phyloP scores from a whole-genome alignment of 2,888 invertebrate species.

The Ormyrus pomaceus region DNA sequence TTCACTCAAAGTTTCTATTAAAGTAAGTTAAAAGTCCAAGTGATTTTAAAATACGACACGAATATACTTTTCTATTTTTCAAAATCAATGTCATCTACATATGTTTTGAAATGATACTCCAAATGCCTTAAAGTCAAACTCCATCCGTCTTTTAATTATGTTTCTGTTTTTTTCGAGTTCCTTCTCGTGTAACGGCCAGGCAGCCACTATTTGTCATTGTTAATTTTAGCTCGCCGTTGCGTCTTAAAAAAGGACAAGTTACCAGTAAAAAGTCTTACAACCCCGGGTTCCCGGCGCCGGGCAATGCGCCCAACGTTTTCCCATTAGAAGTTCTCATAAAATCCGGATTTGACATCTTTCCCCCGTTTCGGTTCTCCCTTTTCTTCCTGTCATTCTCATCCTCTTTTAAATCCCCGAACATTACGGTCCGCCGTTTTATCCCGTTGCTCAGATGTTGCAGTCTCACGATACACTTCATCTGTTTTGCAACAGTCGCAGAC shows the following conservation, averaged over 20 bases:
- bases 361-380: constrained; percentile 46
- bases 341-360: constrained; percentile 56
- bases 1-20: too few species aligned
- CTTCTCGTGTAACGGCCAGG: constrained; percentile 5
- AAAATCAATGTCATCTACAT: not conserved
- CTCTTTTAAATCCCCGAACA: constrained; percentile 39
- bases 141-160: constrained; percentile 45
- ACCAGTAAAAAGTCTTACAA: not conserved
- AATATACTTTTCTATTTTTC: too few species aligned
- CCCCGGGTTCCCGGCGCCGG: constrained; percentile 8
- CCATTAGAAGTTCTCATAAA: constrained; percentile 47
- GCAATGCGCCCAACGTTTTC: constrained; percentile 18
- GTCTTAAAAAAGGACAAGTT: constrained; percentile 5
- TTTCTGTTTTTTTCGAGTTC: constrained; percentile 17
- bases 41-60: too few species aligned
- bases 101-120: constrained; percentile 40
- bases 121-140: constrained; percentile 27
- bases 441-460: not conserved
- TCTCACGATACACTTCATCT: not conserved
- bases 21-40: too few species aligned
- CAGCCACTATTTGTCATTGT: constrained; percentile 39
- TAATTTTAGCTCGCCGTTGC: constrained; percentile 48
- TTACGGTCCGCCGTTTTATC: constrained; percentile 25
- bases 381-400: constrained; percentile 55
- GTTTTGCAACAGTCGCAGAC: not conserved